Evolutionary conservation across 2,888 invertebrate genomes (phyloP).

Genomic region (Galerucella pusilla): DNA sequence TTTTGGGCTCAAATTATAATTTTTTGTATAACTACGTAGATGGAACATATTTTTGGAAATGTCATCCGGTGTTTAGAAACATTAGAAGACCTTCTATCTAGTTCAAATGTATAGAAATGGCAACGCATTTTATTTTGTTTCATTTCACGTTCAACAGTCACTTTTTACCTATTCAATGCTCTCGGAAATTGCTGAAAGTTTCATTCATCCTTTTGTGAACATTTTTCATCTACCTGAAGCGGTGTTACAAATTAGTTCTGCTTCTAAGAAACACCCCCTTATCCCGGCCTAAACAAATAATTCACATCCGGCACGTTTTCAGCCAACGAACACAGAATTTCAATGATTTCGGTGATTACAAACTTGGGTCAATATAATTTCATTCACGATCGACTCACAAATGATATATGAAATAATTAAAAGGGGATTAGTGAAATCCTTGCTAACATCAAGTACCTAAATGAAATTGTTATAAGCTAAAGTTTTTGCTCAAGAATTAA

Average conservation of each 20-base stretch:
- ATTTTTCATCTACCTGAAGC: slow-evolving; percentile 59
- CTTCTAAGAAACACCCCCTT: slow-evolving; percentile 56
- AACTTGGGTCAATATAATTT: slow-evolving; percentile 45
- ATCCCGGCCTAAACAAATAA: slow-evolving; percentile 61
- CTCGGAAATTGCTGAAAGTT: slow-evolving; percentile 34
- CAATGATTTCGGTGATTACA: slow-evolving; percentile 54
- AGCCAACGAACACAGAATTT: slow-evolving; percentile 52
- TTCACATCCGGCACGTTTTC: slow-evolving; percentile 59
- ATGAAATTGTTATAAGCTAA: too few species aligned
- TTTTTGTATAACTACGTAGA: too few species aligned
- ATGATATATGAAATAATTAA: background rate
- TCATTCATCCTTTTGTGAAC: slow-evolving; percentile 59
- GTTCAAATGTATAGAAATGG: background rate
- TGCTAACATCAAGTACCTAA: too few species aligned
- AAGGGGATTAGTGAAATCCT: background rate
- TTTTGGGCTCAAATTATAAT: too few species aligned
- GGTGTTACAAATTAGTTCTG: slow-evolving; percentile 63
- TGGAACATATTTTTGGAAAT: background rate
- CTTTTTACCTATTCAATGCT: slow-evolving; percentile 34
- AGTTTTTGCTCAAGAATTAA: too few species aligned
- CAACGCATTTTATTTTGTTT: slow-evolving; percentile 41
- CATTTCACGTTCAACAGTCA: slow-evolving; percentile 38
- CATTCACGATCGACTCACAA: slow-evolving; percentile 17
- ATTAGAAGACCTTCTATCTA: background rate
- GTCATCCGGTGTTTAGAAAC: background rate